Evolutionary conservation across 2,797 vertebrate genomes (phyloP), one percentile per base, ranked within the genome.

Genomic region (Chelmon rostratus): DNA sequence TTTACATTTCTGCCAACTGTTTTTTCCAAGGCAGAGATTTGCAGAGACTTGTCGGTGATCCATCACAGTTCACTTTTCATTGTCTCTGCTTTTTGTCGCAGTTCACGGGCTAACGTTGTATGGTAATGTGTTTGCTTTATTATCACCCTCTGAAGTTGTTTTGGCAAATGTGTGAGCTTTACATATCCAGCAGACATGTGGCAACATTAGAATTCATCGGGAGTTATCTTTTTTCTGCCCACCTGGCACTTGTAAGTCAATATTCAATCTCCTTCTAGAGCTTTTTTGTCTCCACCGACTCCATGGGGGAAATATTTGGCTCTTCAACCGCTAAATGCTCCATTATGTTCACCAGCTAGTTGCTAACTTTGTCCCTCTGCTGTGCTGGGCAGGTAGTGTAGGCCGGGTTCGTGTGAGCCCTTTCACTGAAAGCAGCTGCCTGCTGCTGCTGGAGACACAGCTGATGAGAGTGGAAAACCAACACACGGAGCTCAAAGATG

Each of bases 41-140:
- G 57, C 40, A 65, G 44, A 6, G 68, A 62, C 47, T 73, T 79
- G 10, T 5, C 23, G 47, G 68, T 66, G 63, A 81, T 76, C 59
- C 53, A 73, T 74, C 80, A 68, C 38, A 23, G 58, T 65, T 18
- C 31, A 49, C 11, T 49, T 61, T 7, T 76, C 5, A 35, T 71
- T 72, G 58, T 81, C 63, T 56, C 37, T 35, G 1, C 65, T 25
- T 37, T 68, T 58, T 56, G 49, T 72, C 44, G 46, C 50, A 18
- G 8, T 52, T 38, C 40, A 4, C 28, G 1, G 35, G 21, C 44
- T 31, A 12, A 9, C 0, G 3, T 19, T 21, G 33, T 31, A 18
- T 31, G 28, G 28, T 31, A 31, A 31, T 31, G 28, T 31, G 28
- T 31, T 31, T n/a, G n/a, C n/a, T n/a, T n/a, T n/a, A n/a, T n/a